Conservation (phyloP, 2,888 invertebrate genomes). For the Nebria salina region DNA sequence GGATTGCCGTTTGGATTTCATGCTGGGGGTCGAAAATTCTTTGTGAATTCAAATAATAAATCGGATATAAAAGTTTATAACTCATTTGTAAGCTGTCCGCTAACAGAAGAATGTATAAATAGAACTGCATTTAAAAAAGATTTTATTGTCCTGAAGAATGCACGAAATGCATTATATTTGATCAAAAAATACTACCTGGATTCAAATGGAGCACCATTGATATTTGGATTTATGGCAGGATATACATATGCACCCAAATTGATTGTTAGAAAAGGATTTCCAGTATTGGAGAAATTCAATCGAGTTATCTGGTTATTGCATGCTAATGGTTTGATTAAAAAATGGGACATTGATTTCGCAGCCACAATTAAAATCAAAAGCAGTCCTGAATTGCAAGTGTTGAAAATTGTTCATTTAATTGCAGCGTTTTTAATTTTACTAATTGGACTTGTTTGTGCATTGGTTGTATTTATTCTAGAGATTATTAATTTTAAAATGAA, state of each 20-base stretch:
- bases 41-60: no score
- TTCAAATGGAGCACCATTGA: conserved; percentile 45
- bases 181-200: conserved; percentile 48
- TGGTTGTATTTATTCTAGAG: no score
- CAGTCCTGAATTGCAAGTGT: no score
- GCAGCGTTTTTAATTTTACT: no score
- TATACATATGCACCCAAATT: conserved; percentile 17
- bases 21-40: no score
- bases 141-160: conserved; percentile 50
- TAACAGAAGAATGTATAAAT: conserved; percentile 43
- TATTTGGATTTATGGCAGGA: conserved; percentile 43
- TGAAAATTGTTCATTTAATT: no score
- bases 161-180: conserved; percentile 48
- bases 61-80: conserved; percentile 13
- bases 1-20: conserved; percentile 9
- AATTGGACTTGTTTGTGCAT: no score
- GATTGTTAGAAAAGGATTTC: conserved; percentile 20
- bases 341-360: conserved; percentile 30
- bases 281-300: conserved; percentile 26
- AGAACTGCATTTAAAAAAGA: conserved; percentile 49
- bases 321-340: conserved; percentile 16
- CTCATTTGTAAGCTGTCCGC: conserved; percentile 24
- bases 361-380: background rate
- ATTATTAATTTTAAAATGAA: no score
- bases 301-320: conserved; percentile 18